Evolutionary conservation across 2,113 vertebrate species (phyloP).

Genomic region (Upupa epops): DNA sequence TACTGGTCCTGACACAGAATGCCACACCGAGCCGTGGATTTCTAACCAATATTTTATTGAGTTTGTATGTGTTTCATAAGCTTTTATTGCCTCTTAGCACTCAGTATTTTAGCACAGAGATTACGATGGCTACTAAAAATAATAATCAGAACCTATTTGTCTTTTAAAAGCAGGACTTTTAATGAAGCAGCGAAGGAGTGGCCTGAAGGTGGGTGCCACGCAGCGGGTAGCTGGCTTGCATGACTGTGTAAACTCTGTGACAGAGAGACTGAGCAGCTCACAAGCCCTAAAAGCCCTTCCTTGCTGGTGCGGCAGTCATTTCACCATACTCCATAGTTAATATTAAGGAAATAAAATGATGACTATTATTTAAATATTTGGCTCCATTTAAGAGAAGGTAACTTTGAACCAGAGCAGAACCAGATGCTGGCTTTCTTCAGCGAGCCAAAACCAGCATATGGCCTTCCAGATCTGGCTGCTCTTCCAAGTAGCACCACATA

Average conservation of each 20-base stretch:
- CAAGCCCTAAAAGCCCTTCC: constrained; percentile 18
- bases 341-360: constrained; percentile 61
- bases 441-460: constrained; percentile 34
- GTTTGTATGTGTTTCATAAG: background rate
- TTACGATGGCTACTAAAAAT: constrained; percentile 51
- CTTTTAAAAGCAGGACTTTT: constrained; percentile 73
- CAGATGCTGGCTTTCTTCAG: constrained; percentile 48
- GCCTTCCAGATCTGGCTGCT: constrained; percentile 14
- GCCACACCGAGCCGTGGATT: background rate
- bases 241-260: background rate
- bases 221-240: constrained; percentile 41
- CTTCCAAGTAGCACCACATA: background rate
- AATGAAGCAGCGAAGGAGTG: constrained; percentile 64
- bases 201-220: constrained; percentile 31
- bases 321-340: background rate
- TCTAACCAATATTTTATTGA: constrained; percentile 36
- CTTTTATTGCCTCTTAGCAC: constrained; percentile 52
- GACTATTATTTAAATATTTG: constrained; percentile 57
- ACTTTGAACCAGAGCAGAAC: constrained; percentile 38
- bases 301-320: constrained; percentile 29
- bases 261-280: constrained; percentile 26
- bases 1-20: constrained; percentile 3
- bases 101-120: constrained; percentile 42
- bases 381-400: constrained; percentile 37
- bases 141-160: constrained; percentile 16